Percentiles rank a stretch among this genome's conserved stretches.
These are phyloP conservation scores for Steinernema carpocapsae DNA, from an alignment of 2,888 invertebrate genomes.

Conservation along the genomic window DNA sequence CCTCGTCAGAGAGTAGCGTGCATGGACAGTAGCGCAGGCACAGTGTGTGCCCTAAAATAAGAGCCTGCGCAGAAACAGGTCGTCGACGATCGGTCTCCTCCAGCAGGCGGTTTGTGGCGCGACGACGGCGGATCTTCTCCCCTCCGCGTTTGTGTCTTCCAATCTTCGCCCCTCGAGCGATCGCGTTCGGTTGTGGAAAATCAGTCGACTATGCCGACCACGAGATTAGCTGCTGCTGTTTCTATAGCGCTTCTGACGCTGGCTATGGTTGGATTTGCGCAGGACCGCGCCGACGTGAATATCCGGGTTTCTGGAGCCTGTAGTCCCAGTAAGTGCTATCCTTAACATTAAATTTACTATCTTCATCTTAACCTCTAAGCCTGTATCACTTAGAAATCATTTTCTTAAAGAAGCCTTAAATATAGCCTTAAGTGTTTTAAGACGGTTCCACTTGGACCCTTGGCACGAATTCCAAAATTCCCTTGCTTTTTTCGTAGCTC, in stretches of 20 bases:
- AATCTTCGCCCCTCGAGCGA: constrained; percentile 35
- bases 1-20: too few relatives aligned
- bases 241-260: constrained; percentile 25
- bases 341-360: not conserved
- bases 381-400: too few relatives aligned
- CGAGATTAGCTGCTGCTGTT: constrained; percentile 26
- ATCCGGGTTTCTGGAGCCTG: constrained; percentile 68
- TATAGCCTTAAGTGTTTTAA: not conserved
- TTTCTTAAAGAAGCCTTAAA: too few relatives aligned
- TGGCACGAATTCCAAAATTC: constrained; percentile 27
- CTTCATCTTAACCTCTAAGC: too few relatives aligned
- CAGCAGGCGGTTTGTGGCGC: constrained; percentile 29
- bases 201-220: constrained; percentile 23
- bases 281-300: constrained; percentile 66
- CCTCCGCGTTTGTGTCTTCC: constrained; percentile 22
- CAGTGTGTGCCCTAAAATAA: constrained; percentile 28
- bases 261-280: not conserved
- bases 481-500: not conserved
- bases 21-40: constrained; percentile 24
- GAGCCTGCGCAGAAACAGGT: constrained; percentile 35
- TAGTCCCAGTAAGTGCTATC: constrained; percentile 60
- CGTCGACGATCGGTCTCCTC: constrained; percentile 6
- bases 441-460: too few relatives aligned
- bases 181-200: constrained; percentile 27
- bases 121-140: constrained; percentile 32